Evolutionary conservation across 2,113 vertebrate genomes (phyloP).

Genomic region (Aldabrachelys gigantea): DNA sequence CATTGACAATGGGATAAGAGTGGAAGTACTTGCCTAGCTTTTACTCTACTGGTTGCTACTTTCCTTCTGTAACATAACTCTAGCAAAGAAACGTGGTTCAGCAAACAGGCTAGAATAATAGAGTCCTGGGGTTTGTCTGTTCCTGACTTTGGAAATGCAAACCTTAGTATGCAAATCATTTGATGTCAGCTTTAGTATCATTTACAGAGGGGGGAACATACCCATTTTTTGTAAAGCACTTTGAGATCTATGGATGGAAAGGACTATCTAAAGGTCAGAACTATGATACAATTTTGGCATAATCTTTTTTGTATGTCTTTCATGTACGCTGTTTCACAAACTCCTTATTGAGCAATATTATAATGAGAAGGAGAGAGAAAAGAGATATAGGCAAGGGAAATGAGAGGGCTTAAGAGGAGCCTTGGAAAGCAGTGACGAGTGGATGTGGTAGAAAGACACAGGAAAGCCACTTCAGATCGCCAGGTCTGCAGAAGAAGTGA

Average conservation of each 20-base stretch:
- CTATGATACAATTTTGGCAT: not conserved
- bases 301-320: not conserved
- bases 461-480: not conserved
- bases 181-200: no score
- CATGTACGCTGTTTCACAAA: rapidly evolving
- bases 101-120: conserved; percentile 67
- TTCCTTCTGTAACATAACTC: conserved; percentile 44
- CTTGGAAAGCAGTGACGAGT: not conserved
- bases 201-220: not conserved
- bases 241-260: not conserved
- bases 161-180: not conserved
- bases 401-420: not conserved
- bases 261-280: not conserved
- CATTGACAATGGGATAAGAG: conserved; percentile 22
- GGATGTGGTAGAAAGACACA: not conserved
- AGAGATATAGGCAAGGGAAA: rapidly evolving
- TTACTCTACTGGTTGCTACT: conserved; percentile 18
- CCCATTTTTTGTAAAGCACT: rapidly evolving
- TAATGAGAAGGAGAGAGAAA: not conserved
- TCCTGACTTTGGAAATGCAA: conserved; percentile 47
- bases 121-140: conserved; percentile 35
- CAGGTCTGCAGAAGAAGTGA: not conserved
- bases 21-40: conserved; percentile 40
- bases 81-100: conserved; percentile 59
- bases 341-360: not conserved